A percentile compares a stretch with the other conserved stretches of the same genome.
Conservation (phyloP, 2,113 vertebrate genomes). For the Dolichallabes microphthalmus region DNA sequence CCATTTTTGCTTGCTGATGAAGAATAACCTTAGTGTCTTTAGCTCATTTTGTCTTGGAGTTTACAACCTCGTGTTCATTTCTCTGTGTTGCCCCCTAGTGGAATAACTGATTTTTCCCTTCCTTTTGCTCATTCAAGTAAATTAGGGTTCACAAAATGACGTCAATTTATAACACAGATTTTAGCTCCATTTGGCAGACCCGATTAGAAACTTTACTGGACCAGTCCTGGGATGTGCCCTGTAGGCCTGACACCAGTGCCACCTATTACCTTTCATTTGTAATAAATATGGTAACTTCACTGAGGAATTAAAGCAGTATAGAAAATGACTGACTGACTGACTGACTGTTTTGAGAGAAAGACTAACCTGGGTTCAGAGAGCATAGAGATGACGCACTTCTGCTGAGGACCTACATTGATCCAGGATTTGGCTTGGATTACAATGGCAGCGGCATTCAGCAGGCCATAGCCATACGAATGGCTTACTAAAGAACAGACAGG, state of each 20-base stretch:
- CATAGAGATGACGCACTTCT: conserved; percentile 84
- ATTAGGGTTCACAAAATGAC: neutral
- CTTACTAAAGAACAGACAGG: conserved; percentile 79
- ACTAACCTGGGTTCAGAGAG: conserved; percentile 84
- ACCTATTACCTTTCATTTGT: neutral
- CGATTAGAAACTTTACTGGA: neutral
- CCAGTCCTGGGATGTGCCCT: neutral
- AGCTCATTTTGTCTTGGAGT: neutral
- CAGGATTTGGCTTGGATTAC: conserved; percentile 86
- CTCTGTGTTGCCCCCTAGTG: neutral
- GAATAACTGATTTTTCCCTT: neutral
- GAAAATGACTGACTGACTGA: no score
- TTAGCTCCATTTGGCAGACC: neutral
- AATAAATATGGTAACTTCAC: neutral
- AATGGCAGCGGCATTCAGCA: conserved; percentile 89
- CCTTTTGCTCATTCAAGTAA: neutral
- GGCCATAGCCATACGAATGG: conserved; percentile 93
- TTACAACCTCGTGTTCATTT: neutral
- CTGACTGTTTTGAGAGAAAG: neutral
- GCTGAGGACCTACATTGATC: conserved; percentile 86
- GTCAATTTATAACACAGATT: neutral
- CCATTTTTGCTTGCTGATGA: neutral
- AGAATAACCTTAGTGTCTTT: neutral
- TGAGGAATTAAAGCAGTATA: no score
- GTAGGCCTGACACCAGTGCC: neutral